Conservation (phyloP, 2,113 vertebrate species). For the Isurus oxyrinchus region DNA sequence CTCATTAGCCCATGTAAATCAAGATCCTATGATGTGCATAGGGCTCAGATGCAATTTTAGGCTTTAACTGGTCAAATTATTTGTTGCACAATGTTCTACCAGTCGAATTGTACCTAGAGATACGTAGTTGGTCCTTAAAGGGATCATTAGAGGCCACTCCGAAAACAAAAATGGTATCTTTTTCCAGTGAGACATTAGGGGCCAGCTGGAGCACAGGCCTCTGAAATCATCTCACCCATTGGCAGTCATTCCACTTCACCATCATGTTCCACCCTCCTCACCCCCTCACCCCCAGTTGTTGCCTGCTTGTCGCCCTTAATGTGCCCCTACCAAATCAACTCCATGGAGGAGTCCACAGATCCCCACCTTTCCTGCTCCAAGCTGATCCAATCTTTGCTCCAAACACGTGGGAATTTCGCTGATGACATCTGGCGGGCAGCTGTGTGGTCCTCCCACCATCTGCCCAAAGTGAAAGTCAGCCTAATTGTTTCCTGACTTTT, state of each 20-base stretch:
- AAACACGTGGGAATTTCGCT: not conserved
- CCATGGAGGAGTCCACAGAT: not conserved
- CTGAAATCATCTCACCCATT: not conserved
- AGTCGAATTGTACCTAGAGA: not conserved
- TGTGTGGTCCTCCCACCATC: not conserved
- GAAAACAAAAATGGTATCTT: not conserved
- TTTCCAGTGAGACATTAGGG: not conserved
- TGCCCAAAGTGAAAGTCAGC: not conserved
- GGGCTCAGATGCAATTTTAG: not conserved
- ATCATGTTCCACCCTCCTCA: not conserved
- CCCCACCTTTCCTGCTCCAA: not conserved
- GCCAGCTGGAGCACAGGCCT: not conserved
- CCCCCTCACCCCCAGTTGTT: not conserved
- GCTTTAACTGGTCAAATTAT: not conserved
- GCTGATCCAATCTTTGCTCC: not conserved
- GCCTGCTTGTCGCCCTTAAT: not conserved
- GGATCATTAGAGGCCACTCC: not conserved
- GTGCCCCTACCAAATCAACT: not conserved
- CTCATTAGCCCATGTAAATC: not conserved
- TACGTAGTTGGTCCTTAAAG: not conserved
- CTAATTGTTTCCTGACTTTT: slow-evolving; percentile 1
- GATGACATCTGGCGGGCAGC: not conserved
- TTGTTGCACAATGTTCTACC: not conserved
- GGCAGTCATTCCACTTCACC: not conserved
- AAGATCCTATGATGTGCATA: not conserved